Base-by-base conservation (phyloP, 2,888 invertebrate species). In the Ichneumon xanthorius region DNA sequence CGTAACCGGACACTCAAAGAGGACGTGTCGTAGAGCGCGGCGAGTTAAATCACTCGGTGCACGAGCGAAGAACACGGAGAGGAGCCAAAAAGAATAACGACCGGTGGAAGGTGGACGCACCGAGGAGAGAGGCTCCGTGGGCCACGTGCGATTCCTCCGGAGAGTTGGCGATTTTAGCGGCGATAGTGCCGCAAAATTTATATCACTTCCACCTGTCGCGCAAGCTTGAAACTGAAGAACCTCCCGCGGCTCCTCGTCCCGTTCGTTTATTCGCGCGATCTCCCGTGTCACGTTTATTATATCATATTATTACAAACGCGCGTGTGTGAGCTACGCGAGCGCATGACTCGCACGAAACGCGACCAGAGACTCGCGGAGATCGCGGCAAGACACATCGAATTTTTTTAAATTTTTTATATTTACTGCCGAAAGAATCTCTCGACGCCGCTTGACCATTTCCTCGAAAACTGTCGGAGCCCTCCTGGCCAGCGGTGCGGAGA, bases 111-210 rank as follows among this genome's bases (percentile, higher is more conserved):
- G 37, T 67, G 76, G 37, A 37, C 63, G 50, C 53, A 33, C 75
- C 16, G 37, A 14, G n/a, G 53, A 33, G 53, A 22, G 63, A 33
- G 30, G 50, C 40, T 37, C 16, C 7, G 19, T 4, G 40, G 77
- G 53, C 67, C 77, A 79, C 61, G 11, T 72, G 48, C 63, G 67
- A 79, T 26, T 83, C 73, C 68, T 40, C 30, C 33, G 63, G 73
- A 79, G 53, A 78, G 75, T 63, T 84, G 80, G 89, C 85, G 91
- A 91, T 90, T 88, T 63, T 78, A 76, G 84, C 89, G 90, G 63
- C 87, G 91, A 91, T 91, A 91, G 82, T 79, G 48, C 14, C 45
- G 73, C 68, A 63, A 83, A 87, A 90, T 91, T 91, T 91, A 91
- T 91, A 85, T 88, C 87, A 65, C 84, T 79, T 85, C 83, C 90